Evolutionary conservation across 2,888 invertebrate species (phyloP).

Genomic region (Harpalus rufipes): DNA sequence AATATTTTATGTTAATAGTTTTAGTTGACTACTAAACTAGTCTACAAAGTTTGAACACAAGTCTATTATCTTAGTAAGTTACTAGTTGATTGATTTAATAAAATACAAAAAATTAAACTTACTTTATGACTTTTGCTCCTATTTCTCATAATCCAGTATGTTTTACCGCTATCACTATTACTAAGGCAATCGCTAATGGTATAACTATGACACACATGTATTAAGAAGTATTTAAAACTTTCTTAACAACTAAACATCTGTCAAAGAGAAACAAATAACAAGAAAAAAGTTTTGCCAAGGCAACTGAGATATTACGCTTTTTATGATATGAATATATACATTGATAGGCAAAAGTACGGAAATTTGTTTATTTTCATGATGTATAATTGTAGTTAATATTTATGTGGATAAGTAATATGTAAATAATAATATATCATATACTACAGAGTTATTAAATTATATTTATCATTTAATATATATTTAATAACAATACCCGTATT

Average conservation of each 20-base stretch:
- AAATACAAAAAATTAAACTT: background rate
- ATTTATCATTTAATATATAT: too few species aligned
- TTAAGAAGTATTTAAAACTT: slow-evolving; percentile 24
- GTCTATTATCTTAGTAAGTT: background rate
- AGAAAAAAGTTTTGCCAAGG: slow-evolving; percentile 10
- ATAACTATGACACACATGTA: slow-evolving; percentile 1
- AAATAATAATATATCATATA: too few species aligned
- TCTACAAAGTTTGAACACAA: background rate
- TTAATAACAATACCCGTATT: too few species aligned
- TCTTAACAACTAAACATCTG: slow-evolving; percentile 19
- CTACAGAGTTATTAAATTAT: too few species aligned
- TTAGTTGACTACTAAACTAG: background rate
- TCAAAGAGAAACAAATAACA: slow-evolving; percentile 30
- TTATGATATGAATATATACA: too few species aligned
- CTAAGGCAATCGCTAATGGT: background rate
- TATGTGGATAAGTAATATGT: too few species aligned
- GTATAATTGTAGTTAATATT: too few species aligned
- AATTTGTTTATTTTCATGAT: too few species aligned
- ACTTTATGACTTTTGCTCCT: slow-evolving; percentile 16
- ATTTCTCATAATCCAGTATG: slow-evolving; percentile 34
- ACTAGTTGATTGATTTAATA: background rate
- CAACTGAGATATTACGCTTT: slow-evolving; percentile 6
- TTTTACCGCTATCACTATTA: background rate
- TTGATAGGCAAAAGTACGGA: too few species aligned
- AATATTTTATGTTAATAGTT: slow-evolving; percentile 1